phyloP scores from a whole-genome alignment of 2,113 vertebrate genomes.

The Camarhynchus parvulus region DNA sequence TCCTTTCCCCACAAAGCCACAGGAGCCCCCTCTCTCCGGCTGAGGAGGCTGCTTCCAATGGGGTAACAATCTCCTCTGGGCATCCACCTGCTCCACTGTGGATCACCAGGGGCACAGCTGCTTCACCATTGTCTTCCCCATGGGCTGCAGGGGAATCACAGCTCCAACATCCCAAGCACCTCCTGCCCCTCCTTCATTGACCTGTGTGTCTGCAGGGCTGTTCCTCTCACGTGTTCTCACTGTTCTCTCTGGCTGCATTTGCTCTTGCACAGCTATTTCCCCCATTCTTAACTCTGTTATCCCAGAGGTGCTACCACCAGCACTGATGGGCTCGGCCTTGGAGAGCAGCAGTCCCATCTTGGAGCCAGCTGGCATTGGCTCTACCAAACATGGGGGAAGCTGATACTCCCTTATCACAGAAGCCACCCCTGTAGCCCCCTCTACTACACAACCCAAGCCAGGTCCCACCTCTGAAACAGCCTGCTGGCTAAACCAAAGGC shows the following conservation, averaged over 20 bases:
- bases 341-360: background rate
- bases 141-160: background rate
- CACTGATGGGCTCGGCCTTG: accelerated
- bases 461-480: background rate
- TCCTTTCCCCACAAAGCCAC: too few species aligned
- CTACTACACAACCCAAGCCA: background rate
- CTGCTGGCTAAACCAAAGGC: background rate
- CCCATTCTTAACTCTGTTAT: background rate
- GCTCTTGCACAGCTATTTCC: background rate
- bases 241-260: background rate
- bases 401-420: background rate
- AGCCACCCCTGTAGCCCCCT: background rate
- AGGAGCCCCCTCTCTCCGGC: background rate
- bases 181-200: background rate
- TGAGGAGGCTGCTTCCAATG: background rate
- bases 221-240: accelerated
- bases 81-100: background rate
- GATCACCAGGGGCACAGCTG: background rate
- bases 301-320: background rate
- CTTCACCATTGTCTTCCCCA: background rate
- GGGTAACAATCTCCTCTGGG: background rate
- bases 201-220: background rate
- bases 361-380: background rate
- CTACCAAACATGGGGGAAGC: background rate
- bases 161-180: too few species aligned